These are phyloP conservation scores for Brachionus sp. DNA, from an alignment of 1,140 invertebrate species.

Conservation along the genomic window DNA sequence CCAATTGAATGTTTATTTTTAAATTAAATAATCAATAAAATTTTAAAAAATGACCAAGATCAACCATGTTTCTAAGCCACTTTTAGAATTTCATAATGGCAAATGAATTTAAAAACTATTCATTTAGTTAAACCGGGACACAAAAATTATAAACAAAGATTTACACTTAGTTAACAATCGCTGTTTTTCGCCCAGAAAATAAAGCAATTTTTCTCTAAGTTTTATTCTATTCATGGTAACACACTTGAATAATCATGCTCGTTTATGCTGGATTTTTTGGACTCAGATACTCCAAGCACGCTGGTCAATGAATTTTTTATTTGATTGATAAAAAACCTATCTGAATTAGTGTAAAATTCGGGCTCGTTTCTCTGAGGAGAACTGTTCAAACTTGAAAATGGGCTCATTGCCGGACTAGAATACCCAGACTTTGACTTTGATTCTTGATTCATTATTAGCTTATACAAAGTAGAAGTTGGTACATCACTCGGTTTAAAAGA, in stretches of 20 bases:
- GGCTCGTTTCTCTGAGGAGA: neutral
- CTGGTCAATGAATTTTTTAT: neutral
- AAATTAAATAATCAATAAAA: no score
- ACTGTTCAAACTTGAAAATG: neutral
- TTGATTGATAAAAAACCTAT: slow-evolving; percentile 7
- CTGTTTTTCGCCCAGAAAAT: slow-evolving; percentile 27
- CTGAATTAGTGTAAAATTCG: neutral
- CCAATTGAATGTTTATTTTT: no score
- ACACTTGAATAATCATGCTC: slow-evolving; percentile 27
- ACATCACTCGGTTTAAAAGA: slow-evolving; percentile 19
- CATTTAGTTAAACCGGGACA: neutral
- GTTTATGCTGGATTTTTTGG: neutral
- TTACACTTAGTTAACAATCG: neutral
- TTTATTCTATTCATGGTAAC: neutral
- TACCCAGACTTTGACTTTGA: neutral
- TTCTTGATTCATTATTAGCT: slow-evolving; percentile 42
- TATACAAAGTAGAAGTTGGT: slow-evolving; percentile 41
- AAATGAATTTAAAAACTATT: neutral
- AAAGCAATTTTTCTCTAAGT: neutral
- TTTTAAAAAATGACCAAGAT: neutral
- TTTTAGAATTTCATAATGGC: neutral
- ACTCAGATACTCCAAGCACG: neutral
- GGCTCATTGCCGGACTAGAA: neutral
- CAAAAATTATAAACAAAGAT: neutral
- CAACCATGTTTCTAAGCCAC: neutral